Evolutionary conservation across 2,888 invertebrate genomes (phyloP), one percentile per base, ranked within the genome.

Genomic region (Rhagonycha lutea): DNA sequence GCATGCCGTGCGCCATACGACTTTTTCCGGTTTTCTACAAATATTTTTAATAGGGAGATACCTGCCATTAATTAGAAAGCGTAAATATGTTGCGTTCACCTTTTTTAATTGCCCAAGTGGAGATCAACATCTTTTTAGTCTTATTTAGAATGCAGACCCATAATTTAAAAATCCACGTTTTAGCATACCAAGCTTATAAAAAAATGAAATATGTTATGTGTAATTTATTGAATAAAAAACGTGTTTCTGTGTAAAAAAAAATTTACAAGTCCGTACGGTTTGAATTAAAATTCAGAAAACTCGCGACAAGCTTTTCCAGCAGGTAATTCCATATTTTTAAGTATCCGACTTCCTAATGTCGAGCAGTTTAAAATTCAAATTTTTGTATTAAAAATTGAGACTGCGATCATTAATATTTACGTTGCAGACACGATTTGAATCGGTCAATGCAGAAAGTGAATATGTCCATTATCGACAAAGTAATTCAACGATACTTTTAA

Each of bases 101-200:
- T 63, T 81, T 82, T 80, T 82, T 79, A 78, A 72, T 76, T 70
- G 70, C 70, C 73, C 75, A 81, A 78, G 81, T 79, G 80, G 72
- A 77, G 80, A 81, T 80, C 78, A 69, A 80, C 80, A 79, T 78
- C 80, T 78, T 79, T 47, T 79, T 77, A 79, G 79, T 82, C 74
- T 80, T 81, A 81, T 80, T 80, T 72, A 80, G 82, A 82, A 82
- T 81, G 81, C 77, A 79, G 81, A 80, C 79, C 75, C 74, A 80
- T 81, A 80, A 78, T 75, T 78, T 73, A 79, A 75, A 69, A 77
- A 73, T 76, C 61, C 29, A 14, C 63, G 14, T 71, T 47, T 47
- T 47, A 47, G 32, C 32, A 47, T 47, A 47, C 32, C 32, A 1
- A 47, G n/a, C n/a, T 47, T 47, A 47, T 47, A 47, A 47, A 47